Base-by-base conservation (phyloP, 2,888 invertebrate species). In the Synanthedon vespiformis region DNA sequence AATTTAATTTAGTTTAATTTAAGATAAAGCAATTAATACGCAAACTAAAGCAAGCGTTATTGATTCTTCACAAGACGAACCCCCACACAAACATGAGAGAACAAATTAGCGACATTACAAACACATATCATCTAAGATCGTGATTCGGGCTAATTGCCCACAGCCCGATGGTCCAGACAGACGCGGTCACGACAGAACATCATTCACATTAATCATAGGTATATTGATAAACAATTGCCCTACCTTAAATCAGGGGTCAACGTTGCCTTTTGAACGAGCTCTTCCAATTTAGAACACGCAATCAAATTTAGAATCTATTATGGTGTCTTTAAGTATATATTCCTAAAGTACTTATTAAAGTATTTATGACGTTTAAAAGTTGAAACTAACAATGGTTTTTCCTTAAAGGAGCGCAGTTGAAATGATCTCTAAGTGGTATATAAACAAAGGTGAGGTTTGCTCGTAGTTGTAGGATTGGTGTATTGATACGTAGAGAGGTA, bases 191-290 rank as follows among this genome's bases (percentile, higher is more conserved):
- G 83, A 81, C 70, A 61, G 58, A 61, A 65, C 72, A 73, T 72
- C 74, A 70, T 67, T 68, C 68, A 74, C 83, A 83, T 85, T 82
- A 74, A 83, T 83, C 82, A 83, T 80, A 80, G 70, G 62, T 71
- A 68, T 81, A 84, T 84, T 83, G 82, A 87, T 85, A 86, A 86
- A 85, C 86, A 84, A 86, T 85, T 84, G 83, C 79, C 78, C 81
- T 78, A 80, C 74, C 84, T 86, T 83, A 83, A 83, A 86, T 82
- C 76, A 83, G 83, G 77, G 83, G 85, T 86, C 86, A 85, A 69
- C 70, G 63, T 60, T 64, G 65, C 62, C 67, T 67, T 63, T 63
- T 62, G 60, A 58, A 68, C 34, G 34, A 34, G 34, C 34, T 34
- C 34, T 44, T 14, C 44, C 44, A n/a, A 44, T 14, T 44, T 44